These are phyloP conservation scores for Stomorhina lunata DNA, from an alignment of 2,888 invertebrate species.

Conservation along the genomic window DNA sequence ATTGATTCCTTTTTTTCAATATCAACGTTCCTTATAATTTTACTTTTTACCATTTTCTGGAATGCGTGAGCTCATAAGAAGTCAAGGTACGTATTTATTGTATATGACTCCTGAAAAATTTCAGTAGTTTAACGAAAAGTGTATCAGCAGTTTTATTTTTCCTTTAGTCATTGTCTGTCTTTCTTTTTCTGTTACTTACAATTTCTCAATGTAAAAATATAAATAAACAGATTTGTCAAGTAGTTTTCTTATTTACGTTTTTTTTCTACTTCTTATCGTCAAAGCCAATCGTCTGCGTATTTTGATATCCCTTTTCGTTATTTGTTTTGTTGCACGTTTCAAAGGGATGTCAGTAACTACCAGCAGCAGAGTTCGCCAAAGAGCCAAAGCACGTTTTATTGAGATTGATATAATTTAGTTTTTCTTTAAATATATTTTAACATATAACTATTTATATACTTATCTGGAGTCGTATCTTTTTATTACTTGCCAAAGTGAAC, in stretches of 20 bases:
- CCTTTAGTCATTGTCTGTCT: not conserved
- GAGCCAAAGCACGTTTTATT: constrained; percentile 61
- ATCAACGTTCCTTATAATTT: not conserved
- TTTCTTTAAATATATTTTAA: not conserved
- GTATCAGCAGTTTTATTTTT: not conserved
- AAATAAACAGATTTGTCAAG: constrained; percentile 67
- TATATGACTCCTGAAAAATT: not conserved
- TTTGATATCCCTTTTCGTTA: constrained; percentile 14
- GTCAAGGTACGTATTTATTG: constrained; percentile 27
- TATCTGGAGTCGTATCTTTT: constrained; percentile 1
- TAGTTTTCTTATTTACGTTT: constrained; percentile 43
- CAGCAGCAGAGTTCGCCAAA: not conserved
- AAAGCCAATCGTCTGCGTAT: constrained; percentile 26
- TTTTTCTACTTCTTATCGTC: not conserved
- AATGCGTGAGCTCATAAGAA: not conserved
- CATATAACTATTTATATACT: constrained; percentile 21
- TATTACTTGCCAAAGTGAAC: constrained; percentile 54
- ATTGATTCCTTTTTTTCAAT: not conserved
- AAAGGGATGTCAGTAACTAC: not conserved
- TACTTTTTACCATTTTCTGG: not conserved
- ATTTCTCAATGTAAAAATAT: constrained; percentile 28
- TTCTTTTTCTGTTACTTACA: constrained; percentile 1
- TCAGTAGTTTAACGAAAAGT: not conserved
- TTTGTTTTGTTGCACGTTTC: constrained; percentile 1
- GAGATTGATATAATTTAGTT: constrained; percentile 59